These are phyloP conservation scores for Artemisiospiza belli DNA, from an alignment of 2,113 vertebrate genomes.

Conservation along the genomic window DNA sequence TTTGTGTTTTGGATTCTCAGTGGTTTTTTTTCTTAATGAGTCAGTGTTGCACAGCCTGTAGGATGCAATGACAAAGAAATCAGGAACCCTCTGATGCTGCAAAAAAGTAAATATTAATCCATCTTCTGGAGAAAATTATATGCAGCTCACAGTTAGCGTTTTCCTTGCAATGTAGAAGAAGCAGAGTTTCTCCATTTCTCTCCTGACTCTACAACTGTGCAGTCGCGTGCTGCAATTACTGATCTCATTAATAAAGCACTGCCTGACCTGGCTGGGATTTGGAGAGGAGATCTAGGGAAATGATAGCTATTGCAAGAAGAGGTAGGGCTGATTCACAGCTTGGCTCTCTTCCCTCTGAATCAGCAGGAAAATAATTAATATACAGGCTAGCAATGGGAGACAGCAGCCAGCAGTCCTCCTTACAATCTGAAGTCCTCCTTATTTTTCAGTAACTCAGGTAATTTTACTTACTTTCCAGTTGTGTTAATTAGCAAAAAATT, in stretches of 20 bases:
- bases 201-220: not conserved
- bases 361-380: conserved; percentile 45
- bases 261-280: conserved; percentile 9
- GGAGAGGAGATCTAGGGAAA: conserved; percentile 21
- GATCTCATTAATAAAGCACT: not conserved
- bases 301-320: not conserved
- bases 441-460: not conserved
- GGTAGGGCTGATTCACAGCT: not conserved
- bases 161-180: not conserved
- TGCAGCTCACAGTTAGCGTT: not conserved
- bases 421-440: not conserved
- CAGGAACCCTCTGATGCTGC: not conserved
- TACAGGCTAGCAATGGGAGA: not conserved
- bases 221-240: not conserved
- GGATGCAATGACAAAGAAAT: not conserved
- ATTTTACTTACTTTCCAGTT: not conserved
- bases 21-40: not conserved
- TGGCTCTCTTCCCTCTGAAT: conserved; percentile 34
- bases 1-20: not conserved
- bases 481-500: not conserved
- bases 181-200: not conserved
- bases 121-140: not conserved
- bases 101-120: not conserved
- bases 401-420: not conserved
- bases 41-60: fast-evolving